Evolutionary conservation across 2,888 invertebrate genomes (phyloP), one percentile per base, ranked within the genome.

Genomic region (Ophion obscuratus): DNA sequence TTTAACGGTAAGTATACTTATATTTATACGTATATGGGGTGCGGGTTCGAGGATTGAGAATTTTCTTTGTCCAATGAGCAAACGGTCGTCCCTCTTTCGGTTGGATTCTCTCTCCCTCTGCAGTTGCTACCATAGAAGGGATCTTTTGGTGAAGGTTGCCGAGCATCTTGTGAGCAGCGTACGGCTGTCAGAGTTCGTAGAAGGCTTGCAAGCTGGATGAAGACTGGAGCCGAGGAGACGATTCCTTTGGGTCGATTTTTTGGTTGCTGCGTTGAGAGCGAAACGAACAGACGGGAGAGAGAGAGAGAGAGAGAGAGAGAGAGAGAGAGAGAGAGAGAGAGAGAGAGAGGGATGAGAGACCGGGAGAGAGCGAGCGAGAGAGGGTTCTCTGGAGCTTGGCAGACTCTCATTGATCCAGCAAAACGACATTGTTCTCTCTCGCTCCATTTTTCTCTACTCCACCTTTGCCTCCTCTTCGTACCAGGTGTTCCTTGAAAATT

Each of bases 51-150:
- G 78, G 47, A 73, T 67, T 77, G 36, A 78, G 73, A 78, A 78
- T 83, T 83, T 83, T 81, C 81, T 81, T 81, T 81, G 81, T 81
- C 44, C 74, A 74, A 74, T 81, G 67, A 61, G 74, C 79, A 71
- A 80, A 80, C 81, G 81, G 67, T 24, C 59, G 74, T 81, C 67
- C 81, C 74, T 81, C 74, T 74, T 81, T 81, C 81, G 74, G 59
- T 81, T 81, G 74, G 44, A 6, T 67, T 31, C 59, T 76, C 64
- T 76, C 62, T 80, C 64, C 17, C 71, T 64, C 73, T 66, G 64
- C 68, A 67, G 81, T 68, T 67, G 57, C 68, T 61, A 9, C 67
- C 67, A 81, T 81, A 81, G 75, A 81, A 81, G 75, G 81, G 75
- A 81, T 75, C 81, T 74, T 81, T 81, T 81, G 40, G 80, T 73